Evolutionary conservation across 2,797 vertebrate genomes (phyloP).

Genomic region (Microtus agrestis): DNA sequence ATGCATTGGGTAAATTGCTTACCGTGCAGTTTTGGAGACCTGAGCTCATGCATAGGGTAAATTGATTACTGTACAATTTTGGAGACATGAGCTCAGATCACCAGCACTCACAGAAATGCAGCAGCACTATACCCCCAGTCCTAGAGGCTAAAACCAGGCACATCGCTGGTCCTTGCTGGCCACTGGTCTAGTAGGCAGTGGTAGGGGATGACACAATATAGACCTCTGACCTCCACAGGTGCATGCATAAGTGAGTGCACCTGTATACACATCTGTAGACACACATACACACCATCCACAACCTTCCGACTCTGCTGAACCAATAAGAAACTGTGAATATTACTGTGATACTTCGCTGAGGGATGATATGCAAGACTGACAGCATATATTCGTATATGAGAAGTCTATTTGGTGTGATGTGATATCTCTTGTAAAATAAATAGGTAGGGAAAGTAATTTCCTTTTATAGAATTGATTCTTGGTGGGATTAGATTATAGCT

Average conservation of each 20-base stretch:
- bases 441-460: background rate
- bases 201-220: too few relatives aligned
- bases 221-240: background rate
- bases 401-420: background rate
- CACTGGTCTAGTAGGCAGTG: background rate
- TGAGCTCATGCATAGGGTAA: background rate
- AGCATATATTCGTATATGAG: background rate
- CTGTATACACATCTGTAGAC: background rate
- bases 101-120: background rate
- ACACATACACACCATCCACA: background rate
- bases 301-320: background rate
- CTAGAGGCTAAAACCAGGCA: background rate
- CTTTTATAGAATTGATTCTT: slow-evolving; percentile 33
- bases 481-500: background rate
- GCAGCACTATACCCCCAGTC: background rate
- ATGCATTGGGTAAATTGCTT: background rate
- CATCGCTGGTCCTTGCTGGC: background rate
- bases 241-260: background rate
- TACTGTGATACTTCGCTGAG: background rate
- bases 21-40: background rate
- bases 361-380: background rate
- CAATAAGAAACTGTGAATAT: background rate
- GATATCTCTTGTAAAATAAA: slow-evolving; percentile 11
- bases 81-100: background rate
- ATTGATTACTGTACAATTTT: background rate